A percentile compares a stretch with the other conserved stretches of the same genome.
phyloP scores from a whole-genome alignment of 2,113 vertebrate species.

The Thalassarche chlororhynchos region DNA sequence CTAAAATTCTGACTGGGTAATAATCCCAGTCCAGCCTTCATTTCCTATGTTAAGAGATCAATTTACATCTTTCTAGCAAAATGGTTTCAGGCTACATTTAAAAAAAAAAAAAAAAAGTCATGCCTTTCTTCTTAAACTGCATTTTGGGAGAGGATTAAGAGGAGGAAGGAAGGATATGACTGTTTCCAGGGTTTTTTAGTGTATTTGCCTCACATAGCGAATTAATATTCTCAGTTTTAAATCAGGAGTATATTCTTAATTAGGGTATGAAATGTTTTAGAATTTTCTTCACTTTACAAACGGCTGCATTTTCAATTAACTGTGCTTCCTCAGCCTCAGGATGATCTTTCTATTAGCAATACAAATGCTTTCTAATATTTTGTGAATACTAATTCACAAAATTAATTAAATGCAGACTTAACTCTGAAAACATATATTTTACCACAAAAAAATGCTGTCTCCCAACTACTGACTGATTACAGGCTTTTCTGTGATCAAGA shows the following conservation, averaged over 20 bases:
- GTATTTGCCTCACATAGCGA: background rate
- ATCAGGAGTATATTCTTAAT: conserved; percentile 32
- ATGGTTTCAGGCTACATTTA: background rate
- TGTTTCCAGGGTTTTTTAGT: background rate
- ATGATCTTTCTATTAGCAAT: conserved; percentile 64
- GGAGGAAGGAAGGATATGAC: conserved; percentile 8
- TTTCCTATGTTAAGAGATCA: background rate
- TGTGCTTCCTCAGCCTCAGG: conserved; percentile 34
- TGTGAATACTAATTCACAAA: conserved; percentile 40
- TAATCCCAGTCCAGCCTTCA: background rate
- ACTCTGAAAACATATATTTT: background rate
- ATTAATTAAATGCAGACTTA: conserved; percentile 49
- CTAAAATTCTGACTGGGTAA: background rate
- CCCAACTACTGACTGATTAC: background rate
- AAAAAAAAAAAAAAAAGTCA: background rate
- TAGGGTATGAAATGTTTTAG: conserved; percentile 40
- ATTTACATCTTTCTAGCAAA: conserved; percentile 6
- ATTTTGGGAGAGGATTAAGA: background rate
- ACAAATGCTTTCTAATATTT: conserved; percentile 50
- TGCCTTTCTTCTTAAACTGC: background rate
- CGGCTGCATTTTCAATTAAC: conserved; percentile 51
- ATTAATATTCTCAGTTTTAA: conserved; percentile 49
- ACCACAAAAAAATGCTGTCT: background rate
- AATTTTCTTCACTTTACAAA: conserved; percentile 47
- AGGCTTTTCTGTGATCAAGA: background rate